These are phyloP conservation scores for Sebastes umbrosus DNA, from an alignment of 2,797 vertebrate species.

Conservation along the genomic window DNA sequence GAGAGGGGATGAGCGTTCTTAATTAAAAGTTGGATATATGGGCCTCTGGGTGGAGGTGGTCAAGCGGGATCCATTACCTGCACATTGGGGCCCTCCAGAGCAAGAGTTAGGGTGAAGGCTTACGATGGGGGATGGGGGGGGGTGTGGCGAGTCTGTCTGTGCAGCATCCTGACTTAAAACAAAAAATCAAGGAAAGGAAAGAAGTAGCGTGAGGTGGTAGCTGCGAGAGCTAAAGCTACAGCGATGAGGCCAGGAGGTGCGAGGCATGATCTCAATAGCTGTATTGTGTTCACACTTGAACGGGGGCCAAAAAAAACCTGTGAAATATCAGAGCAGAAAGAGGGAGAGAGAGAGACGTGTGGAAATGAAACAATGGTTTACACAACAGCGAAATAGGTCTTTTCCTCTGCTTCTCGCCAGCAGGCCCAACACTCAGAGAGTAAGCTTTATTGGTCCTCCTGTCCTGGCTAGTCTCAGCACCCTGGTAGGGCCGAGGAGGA, in stretches of 20 bases:
- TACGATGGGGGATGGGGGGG: constrained; percentile 28
- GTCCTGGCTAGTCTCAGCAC: constrained; percentile 70
- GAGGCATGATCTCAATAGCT: constrained; percentile 76
- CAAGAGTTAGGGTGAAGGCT: constrained; percentile 54
- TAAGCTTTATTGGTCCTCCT: constrained; percentile 61
- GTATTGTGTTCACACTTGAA: constrained; percentile 84
- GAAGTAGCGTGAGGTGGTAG: constrained; percentile 49
- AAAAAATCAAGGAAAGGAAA: constrained; percentile 6
- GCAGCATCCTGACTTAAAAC: constrained; percentile 23
- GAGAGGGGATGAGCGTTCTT: constrained; percentile 71
- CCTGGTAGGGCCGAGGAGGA: constrained; percentile 16
- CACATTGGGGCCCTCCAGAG: constrained; percentile 45
- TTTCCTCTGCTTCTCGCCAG: constrained; percentile 76
- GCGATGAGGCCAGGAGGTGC: constrained; percentile 63
- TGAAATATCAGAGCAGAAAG: constrained; percentile 77
- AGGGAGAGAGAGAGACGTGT: constrained; percentile 61
- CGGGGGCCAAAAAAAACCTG: constrained; percentile 74
- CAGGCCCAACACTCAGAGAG: constrained; percentile 51
- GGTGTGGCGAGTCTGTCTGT: constrained; percentile 6
- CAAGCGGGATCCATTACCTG: constrained; percentile 71
- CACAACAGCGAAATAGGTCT: constrained; percentile 78
- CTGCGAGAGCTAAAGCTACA: constrained; percentile 33
- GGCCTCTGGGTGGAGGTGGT: constrained; percentile 59
- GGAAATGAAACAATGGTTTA: constrained; percentile 84
- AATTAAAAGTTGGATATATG: constrained; percentile 82